A percentile compares a stretch with the other conserved stretches of the same genome.
Evolutionary conservation across 2,797 vertebrate species (phyloP).

Genomic region (Muraenolepis orangiensis): DNA sequence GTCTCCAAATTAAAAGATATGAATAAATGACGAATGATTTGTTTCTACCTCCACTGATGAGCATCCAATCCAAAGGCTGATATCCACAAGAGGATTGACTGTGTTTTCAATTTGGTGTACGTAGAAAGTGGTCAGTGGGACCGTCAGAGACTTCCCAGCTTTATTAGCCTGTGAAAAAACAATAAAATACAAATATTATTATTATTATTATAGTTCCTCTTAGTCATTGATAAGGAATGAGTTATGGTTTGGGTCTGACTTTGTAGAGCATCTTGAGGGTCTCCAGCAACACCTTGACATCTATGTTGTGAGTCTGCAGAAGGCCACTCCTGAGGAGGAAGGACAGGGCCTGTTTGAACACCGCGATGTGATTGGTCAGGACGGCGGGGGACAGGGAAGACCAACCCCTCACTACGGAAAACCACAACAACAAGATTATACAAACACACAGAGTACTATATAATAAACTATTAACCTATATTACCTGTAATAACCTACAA

Average conservation of each 20-base stretch:
- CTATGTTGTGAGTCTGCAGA: slow-evolving; percentile 29
- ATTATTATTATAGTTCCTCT: no score
- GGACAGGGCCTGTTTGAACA: no score
- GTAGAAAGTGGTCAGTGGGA: slow-evolving; percentile 64
- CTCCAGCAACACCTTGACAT: slow-evolving; percentile 54
- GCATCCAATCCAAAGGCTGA: slow-evolving; percentile 29
- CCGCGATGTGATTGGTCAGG: no score
- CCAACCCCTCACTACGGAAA: slow-evolving; percentile 58
- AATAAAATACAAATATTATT: no score
- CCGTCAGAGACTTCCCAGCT: slow-evolving; percentile 49
- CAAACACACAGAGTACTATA: not conserved
- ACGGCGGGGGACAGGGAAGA: slow-evolving; percentile 49
- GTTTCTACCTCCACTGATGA: slow-evolving; percentile 48
- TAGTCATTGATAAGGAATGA: no score
- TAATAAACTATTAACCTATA: no score
- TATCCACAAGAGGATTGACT: accelerated
- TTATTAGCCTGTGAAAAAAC: no score
- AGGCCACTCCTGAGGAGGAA: slow-evolving; percentile 41
- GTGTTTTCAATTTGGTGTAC: slow-evolving; percentile 32
- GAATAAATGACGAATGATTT: no score
- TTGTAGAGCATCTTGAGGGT: no score
- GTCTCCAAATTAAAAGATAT: no score
- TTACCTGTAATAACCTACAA: no score
- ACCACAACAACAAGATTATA: slow-evolving; percentile 5
- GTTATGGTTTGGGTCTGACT: no score